phyloP scores from a whole-genome alignment of 2,113 vertebrate genomes.

The Nannospalax galili region DNA sequence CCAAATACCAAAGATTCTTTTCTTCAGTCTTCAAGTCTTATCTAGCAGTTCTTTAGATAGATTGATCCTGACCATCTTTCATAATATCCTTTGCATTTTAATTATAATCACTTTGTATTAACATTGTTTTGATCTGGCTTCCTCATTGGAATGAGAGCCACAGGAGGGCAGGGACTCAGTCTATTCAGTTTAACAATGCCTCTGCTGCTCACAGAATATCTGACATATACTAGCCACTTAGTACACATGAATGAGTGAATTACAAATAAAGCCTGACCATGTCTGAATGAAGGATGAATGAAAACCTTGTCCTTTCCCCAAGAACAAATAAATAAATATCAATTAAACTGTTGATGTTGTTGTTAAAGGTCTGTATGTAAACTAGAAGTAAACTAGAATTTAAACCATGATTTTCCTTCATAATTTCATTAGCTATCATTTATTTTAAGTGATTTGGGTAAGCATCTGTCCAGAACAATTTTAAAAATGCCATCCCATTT shows the following conservation, averaged over 20 bases:
- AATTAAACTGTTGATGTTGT: conserved; percentile 2
- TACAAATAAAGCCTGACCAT: background rate
- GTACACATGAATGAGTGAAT: background rate
- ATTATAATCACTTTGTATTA: background rate
- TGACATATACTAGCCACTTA: background rate
- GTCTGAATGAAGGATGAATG: background rate
- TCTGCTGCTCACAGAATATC: background rate
- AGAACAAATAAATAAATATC: background rate
- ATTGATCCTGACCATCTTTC: background rate
- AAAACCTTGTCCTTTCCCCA: background rate
- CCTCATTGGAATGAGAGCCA: background rate
- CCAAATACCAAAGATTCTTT: background rate
- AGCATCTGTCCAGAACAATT: conserved; percentile 16
- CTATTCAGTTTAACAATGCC: background rate
- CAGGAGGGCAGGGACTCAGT: background rate
- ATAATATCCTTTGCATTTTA: background rate
- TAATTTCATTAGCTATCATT: conserved; percentile 54
- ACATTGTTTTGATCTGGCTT: background rate
- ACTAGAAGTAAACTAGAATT: conserved; percentile 35
- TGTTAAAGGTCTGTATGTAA: background rate
- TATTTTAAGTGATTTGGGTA: conserved; percentile 49
- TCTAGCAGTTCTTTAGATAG: background rate
- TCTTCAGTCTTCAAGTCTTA: background rate
- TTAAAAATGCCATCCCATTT: conserved; percentile 2
- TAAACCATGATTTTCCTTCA: conserved; percentile 12